Base-by-base conservation (phyloP, 2,888 invertebrate genomes). In the Pelosia muscerda region DNA sequence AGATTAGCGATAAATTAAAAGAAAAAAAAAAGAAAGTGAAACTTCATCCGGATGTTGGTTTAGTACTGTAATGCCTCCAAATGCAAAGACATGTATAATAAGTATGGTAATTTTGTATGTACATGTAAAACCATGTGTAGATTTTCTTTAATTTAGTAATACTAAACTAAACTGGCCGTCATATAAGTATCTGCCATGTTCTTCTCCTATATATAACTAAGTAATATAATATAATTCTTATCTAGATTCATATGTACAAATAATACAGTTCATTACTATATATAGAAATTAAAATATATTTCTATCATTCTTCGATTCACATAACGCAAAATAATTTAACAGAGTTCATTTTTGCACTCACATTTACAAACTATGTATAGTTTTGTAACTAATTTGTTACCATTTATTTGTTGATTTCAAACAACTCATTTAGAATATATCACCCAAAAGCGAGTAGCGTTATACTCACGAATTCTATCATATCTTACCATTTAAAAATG, bases 141-240 rank as follows among this genome's bases (percentile, higher is more conserved):
- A 92, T 92, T 89, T 90, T 90, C 79, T 88, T 95, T 91, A 92
- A 94, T 95, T 95, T 95, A 95, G 95, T 96, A 96, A 96, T 96
- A 96, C 96, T 96, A 96, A 95, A 91, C 95, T 96, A 96, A 96
- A 96, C 96, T 96, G 96, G 96, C 96, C 96, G 94, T 96, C 94
- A 91, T 95, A 95, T 95, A 96, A 96, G 95, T 96, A 95, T 96
- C 95, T 94, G 96, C 96, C 96, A 95, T 95, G 95, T 95, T 95
- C 89, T 95, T 95, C 88, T 91, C 90, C 92, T 95, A 94, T 92
- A 92, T 93, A 95, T 94, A 95, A 95, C 95, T 94, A 95, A 87
- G 89, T 92, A 93, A 94, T 94, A 94, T 95, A 95, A 95, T 96
- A 95, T 49, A 49, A 49, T 95, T 91, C 95, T 95, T 95, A 95